Percentiles rank a stretch among this genome's conserved stretches.
These are phyloP conservation scores for Muntiacus muntjak DNA, from an alignment of 2,113 vertebrate genomes.

Conservation along the genomic window DNA sequence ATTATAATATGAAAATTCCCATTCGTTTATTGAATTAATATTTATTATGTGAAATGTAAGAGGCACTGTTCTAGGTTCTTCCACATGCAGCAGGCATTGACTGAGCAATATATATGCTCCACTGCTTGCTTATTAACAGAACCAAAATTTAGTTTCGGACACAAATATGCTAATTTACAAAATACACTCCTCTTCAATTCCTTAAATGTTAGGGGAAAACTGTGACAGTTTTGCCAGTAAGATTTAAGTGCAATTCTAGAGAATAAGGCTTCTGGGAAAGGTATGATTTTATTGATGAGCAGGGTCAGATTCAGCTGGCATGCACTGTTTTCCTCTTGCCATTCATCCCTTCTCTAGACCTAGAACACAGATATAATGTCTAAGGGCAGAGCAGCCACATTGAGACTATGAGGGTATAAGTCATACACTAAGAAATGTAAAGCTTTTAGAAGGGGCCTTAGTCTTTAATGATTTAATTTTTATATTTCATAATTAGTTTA, in stretches of 20 bases:
- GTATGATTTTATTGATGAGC: background rate
- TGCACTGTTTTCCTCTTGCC: background rate
- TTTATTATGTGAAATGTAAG: background rate
- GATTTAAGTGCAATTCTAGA: background rate
- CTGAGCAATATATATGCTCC: background rate
- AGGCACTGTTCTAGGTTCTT: background rate
- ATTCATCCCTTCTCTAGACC: background rate
- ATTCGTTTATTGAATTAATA: background rate
- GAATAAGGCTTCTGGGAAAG: background rate
- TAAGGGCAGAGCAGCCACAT: background rate
- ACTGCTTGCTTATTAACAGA: background rate
- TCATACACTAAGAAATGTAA: background rate
- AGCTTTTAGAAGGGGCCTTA: background rate
- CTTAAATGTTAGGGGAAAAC: background rate
- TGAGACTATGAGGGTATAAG: background rate
- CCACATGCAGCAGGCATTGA: background rate
- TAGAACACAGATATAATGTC: background rate
- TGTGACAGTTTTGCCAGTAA: background rate
- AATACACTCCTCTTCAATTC: background rate
- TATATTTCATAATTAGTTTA: background rate
- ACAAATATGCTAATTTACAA: background rate
- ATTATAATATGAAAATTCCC: background rate
- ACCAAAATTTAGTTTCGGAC: background rate
- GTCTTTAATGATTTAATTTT: background rate
- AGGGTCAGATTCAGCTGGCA: background rate